Evolutionary conservation across 2,113 vertebrate species (phyloP).

Genomic region (Notothenia rossii): DNA sequence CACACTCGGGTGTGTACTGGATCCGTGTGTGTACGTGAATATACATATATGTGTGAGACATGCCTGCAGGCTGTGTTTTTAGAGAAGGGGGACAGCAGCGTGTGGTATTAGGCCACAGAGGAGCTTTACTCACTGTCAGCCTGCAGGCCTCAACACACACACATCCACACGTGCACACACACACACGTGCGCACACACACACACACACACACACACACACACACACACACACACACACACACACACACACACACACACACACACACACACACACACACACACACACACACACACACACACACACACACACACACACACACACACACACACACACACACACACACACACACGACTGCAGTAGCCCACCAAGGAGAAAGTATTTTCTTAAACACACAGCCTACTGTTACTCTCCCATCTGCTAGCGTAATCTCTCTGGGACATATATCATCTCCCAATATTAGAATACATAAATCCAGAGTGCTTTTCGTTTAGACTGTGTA

Average conservation of each 20-base stretch:
- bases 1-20: not conserved
- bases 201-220: slow-evolving; percentile 24
- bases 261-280: slow-evolving; percentile 22
- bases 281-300: slow-evolving; percentile 30
- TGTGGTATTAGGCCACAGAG: slow-evolving; percentile 69
- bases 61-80: slow-evolving; percentile 74
- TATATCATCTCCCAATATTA: slow-evolving; percentile 63
- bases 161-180: slow-evolving; percentile 11
- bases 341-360: slow-evolving; percentile 50
- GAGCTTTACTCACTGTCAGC: slow-evolving; percentile 70
- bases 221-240: slow-evolving; percentile 26
- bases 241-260: slow-evolving; percentile 23
- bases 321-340: not conserved
- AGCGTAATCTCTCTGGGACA: slow-evolving; percentile 53
- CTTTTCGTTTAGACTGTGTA: slow-evolving; percentile 22
- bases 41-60: slow-evolving; percentile 45
- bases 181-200: slow-evolving; percentile 18
- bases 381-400: slow-evolving; percentile 73
- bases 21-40: slow-evolving; percentile 13
- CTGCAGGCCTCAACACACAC: slow-evolving; percentile 54
- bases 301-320: not conserved
- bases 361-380: slow-evolving; percentile 68
- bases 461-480: slow-evolving; percentile 26
- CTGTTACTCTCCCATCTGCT: slow-evolving; percentile 61
- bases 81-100: slow-evolving; percentile 71